These are phyloP conservation scores for Emys orbicularis DNA, from an alignment of 2,797 vertebrate species.

Conservation along the genomic window DNA sequence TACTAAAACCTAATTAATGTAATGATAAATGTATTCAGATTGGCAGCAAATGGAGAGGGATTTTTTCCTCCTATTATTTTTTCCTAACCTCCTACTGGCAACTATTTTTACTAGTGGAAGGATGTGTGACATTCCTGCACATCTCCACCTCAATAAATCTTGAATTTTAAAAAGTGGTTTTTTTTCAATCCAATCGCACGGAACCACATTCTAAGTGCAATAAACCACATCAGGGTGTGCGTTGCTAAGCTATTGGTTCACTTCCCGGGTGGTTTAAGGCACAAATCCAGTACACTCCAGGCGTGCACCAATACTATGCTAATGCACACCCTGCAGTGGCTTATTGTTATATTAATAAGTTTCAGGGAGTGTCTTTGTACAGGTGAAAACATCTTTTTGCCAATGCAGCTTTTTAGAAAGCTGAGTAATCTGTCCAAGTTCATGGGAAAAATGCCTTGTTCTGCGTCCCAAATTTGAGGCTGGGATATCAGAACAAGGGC, in stretches of 20 bases:
- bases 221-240: not conserved
- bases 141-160: not conserved
- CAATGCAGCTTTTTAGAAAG: not conserved
- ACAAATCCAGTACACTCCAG: not conserved
- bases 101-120: not conserved
- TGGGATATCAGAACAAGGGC: not conserved
- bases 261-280: not conserved
- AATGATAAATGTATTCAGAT: not conserved
- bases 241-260: not conserved
- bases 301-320: not conserved
- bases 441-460: not conserved
- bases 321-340: not conserved
- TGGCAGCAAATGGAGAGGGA: not conserved
- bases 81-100: not conserved
- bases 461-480: not conserved
- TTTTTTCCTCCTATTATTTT: not conserved
- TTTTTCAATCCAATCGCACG: not conserved
- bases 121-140: not conserved
- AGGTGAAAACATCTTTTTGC: not conserved
- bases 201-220: not conserved
- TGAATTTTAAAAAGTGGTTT: not conserved
- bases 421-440: not conserved
- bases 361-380: not conserved
- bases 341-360: not conserved
- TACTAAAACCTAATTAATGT: not conserved